Evolutionary conservation across 2,888 invertebrate genomes (phyloP).

Genomic region (Andrena trimmerana): DNA sequence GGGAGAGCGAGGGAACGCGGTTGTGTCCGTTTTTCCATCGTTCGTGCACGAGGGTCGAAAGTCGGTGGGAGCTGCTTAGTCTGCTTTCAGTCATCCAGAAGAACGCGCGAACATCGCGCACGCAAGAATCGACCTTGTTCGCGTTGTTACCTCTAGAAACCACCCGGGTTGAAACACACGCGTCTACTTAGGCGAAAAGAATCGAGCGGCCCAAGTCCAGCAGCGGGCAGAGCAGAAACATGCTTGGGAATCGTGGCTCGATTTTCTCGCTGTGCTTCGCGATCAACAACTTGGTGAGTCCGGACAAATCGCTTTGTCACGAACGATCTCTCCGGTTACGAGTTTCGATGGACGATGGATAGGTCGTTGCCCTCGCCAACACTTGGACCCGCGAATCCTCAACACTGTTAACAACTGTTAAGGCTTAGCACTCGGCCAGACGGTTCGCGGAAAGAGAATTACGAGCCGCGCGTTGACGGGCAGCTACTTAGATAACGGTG

Average conservation of each 20-base stretch:
- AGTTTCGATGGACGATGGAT: neutral
- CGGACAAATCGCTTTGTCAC: neutral
- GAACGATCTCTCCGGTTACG: neutral
- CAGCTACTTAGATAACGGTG: constrained; percentile 34
- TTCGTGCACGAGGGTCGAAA: constrained; percentile 60
- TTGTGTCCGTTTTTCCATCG: constrained; percentile 75
- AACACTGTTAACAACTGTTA: too few species aligned
- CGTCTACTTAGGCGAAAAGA: constrained; percentile 6
- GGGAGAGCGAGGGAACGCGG: constrained; percentile 69
- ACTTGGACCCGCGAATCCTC: too few species aligned
- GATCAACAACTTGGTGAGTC: constrained; percentile 68
- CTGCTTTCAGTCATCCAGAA: constrained; percentile 81
- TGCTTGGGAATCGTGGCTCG: constrained; percentile 51
- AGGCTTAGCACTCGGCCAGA: too few species aligned
- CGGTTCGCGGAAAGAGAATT: constrained; percentile 17
- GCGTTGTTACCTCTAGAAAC: constrained; percentile 4
- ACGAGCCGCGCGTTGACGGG: constrained; percentile 17
- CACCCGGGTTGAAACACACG: neutral
- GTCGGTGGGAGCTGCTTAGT: constrained; percentile 54
- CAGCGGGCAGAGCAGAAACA: constrained; percentile 34
- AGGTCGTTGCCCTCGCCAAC: too few species aligned
- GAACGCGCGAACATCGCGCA: constrained; percentile 76
- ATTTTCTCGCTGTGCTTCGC: constrained; percentile 52
- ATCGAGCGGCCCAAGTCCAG: neutral
- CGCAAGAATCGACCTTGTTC: constrained; percentile 22